These are phyloP conservation scores for Idaea aversata DNA, from an alignment of 2,888 invertebrate genomes.

Conservation along the genomic window DNA sequence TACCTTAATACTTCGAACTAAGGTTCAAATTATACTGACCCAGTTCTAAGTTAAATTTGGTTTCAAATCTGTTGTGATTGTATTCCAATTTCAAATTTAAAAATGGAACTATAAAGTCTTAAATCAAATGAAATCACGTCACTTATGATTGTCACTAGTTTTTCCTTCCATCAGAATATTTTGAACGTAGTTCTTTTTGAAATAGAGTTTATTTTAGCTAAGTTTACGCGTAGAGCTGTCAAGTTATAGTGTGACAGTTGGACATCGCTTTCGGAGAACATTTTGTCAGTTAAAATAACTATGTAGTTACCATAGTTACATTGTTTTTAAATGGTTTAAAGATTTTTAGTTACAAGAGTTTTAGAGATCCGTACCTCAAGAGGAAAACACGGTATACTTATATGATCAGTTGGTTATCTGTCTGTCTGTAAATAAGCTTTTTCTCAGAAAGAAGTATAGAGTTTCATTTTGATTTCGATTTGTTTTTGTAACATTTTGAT, in stretches of 20 bases:
- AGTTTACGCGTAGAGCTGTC: background rate
- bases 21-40: background rate
- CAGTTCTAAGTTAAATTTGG: background rate
- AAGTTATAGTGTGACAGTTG: slow-evolving; percentile 3
- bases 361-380: no score
- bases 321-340: no score
- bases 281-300: background rate
- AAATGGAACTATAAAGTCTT: slow-evolving; percentile 15
- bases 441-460: no score
- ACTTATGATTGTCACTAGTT: slow-evolving; percentile 13
- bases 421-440: no score
- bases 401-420: no score
- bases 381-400: no score
- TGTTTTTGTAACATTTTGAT: no score
- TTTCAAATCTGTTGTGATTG: background rate
- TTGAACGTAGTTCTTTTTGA: background rate
- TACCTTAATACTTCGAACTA: background rate
- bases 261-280: slow-evolving; percentile 3
- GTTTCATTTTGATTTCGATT: no score
- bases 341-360: no score
- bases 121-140: slow-evolving; percentile 18
- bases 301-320: no score
- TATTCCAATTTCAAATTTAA: slow-evolving; percentile 10
- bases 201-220: background rate
- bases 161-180: background rate